Evolutionary conservation across 1,140 invertebrate genomes (phyloP).

Genomic region (Dreissena polymorpha): DNA sequence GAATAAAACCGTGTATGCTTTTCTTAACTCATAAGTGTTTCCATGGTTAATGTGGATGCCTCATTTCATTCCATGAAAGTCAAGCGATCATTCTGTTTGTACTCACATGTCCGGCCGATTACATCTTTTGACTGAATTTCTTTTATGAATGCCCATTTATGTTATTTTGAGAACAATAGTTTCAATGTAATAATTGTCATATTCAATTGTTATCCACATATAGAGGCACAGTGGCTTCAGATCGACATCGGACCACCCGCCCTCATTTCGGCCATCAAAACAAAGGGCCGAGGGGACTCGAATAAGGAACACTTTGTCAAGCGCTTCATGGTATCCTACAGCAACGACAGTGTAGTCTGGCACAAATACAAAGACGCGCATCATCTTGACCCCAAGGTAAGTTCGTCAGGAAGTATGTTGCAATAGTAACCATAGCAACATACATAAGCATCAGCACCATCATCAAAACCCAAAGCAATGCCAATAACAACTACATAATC

Average conservation of each 20-base stretch:
- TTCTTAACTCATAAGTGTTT: too few relatives aligned
- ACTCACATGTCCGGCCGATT: too few relatives aligned
- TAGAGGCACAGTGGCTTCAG: conserved; percentile 83
- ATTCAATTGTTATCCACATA: conserved; percentile 10
- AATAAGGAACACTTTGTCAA: conserved; percentile 82
- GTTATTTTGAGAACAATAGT: neutral
- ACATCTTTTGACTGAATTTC: too few relatives aligned
- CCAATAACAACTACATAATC: too few relatives aligned
- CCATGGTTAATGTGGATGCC: too few relatives aligned
- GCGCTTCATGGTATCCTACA: conserved; percentile 82
- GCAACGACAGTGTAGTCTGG: conserved; percentile 82
- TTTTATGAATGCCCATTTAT: neutral
- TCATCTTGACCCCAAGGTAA: conserved; percentile 82
- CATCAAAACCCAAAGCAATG: too few relatives aligned
- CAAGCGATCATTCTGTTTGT: too few relatives aligned
- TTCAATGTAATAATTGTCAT: too few relatives aligned
- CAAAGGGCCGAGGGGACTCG: conserved; percentile 82
- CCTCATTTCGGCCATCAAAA: conserved; percentile 82
- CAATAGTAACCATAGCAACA: neutral
- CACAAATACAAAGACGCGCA: conserved; percentile 83
- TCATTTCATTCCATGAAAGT: too few relatives aligned
- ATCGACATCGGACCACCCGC: conserved; percentile 83
- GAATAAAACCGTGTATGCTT: too few relatives aligned
- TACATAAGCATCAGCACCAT: too few relatives aligned
- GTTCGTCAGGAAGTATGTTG: conserved; percentile 7